phyloP scores from a whole-genome alignment of 2,797 vertebrate species.

The Halcyon badia region DNA sequence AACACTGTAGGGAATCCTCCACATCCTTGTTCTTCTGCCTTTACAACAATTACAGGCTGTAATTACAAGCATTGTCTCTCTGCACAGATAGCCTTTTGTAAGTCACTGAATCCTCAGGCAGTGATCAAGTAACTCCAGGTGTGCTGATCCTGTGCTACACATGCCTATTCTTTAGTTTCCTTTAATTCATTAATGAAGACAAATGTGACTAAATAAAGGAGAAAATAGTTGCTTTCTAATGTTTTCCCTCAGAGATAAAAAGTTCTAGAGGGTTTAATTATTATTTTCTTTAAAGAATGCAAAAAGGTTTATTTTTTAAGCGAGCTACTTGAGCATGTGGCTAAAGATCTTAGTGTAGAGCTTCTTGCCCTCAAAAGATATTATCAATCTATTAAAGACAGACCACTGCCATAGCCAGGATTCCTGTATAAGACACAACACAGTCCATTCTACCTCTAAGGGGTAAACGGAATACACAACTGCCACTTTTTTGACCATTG shows the following conservation, averaged over 20 bases:
- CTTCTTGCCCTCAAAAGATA: neutral
- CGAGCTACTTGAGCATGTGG: neutral
- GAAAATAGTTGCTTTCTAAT: neutral
- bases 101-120: neutral
- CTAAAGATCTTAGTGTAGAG: neutral
- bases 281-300: neutral
- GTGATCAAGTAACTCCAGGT: neutral
- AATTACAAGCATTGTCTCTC: neutral
- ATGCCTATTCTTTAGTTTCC: neutral
- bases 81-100: rapidly evolving
- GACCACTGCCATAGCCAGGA: neutral
- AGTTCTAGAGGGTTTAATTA: neutral
- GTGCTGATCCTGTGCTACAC: neutral
- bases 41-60: neutral
- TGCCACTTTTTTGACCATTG: neutral
- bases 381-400: neutral
- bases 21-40: neutral
- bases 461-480: neutral
- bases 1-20: neutral
- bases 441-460: neutral
- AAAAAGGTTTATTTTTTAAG: neutral
- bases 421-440: neutral
- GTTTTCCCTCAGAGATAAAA: neutral
- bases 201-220: neutral
- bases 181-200: neutral